Base-by-base conservation (phyloP, 2,797 vertebrate species). In the Notolepis coatsorum region DNA sequence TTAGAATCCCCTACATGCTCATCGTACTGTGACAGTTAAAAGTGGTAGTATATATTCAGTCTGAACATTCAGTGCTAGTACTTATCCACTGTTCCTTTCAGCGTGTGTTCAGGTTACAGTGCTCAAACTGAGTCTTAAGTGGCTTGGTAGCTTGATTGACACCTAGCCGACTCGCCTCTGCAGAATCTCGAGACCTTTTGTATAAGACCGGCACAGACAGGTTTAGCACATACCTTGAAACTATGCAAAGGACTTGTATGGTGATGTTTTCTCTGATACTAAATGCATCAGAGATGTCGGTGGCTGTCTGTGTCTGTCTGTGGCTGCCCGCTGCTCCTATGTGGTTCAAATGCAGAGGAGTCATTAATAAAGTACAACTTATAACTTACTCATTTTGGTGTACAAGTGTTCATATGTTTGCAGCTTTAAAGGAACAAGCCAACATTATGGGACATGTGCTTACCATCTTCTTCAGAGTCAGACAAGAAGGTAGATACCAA, bases 41-140 rank as follows among this genome's bases (percentile, higher is more conserved):
- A 41, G 17, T 21, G 35, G 42, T 21, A 30, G 42, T 35, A 48
- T 66, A 51, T 41, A 61, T 64, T 58, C 51, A 43, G 13, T 20
- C 39, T 12, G 49, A 64, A 55, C 31, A 38, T 61, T 30, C 54
- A 8, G 23, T 35, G 54, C 53, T 47, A 46, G 9, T 61, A 71
- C 61, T 71, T 78, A 46, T 33, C 58, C 53, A 35, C 17, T 53
- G 27, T 48, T 65, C 45, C 50, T 55, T 61, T 49, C 54, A 48
- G 28, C 33, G 39, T 50, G 69, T 46, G 20, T 64, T 48, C 61
- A 21, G 54, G 20, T 65, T 42, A 46, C 17, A 64, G 5, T 24
- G 17, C 33, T 74, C 69, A 66, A 51, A 61, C 61, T 65, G 61
- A 68, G 58, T 17, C 65, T 39, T 51, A 59, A 65, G 64, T 56